These are phyloP conservation scores for Caenorhabditis sinica DNA, from an alignment of 2,888 invertebrate species.

Conservation along the genomic window DNA sequence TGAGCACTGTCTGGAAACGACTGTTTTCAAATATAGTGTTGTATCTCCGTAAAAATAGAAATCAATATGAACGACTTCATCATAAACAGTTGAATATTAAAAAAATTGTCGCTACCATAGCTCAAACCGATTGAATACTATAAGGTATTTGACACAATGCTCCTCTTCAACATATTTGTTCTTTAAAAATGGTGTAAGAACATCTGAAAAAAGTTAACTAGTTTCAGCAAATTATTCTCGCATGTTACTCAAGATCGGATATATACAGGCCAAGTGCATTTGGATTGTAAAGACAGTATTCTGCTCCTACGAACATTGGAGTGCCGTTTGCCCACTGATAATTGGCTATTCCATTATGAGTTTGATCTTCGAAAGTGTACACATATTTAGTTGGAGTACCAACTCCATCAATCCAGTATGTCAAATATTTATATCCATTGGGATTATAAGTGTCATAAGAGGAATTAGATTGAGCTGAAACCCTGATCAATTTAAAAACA, in stretches of 20 bases:
- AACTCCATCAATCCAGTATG: conserved; percentile 13
- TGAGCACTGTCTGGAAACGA: too few species aligned
- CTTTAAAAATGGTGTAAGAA: too few species aligned
- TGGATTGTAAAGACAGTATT: neutral
- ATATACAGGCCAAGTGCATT: neutral
- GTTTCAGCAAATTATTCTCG: neutral
- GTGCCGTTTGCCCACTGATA: neutral
- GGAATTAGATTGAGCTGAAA: neutral
- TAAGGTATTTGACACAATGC: neutral
- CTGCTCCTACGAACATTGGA: neutral
- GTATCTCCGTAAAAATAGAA: too few species aligned
- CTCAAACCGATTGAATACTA: too few species aligned
- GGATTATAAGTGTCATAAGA: neutral
- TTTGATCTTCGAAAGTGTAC: conserved; percentile 16
- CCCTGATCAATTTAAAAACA: neutral
- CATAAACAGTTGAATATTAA: too few species aligned
- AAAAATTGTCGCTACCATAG: too few species aligned
- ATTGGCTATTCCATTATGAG: conserved; percentile 7
- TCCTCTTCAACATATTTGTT: neutral
- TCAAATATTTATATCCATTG: neutral
- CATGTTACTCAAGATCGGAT: neutral
- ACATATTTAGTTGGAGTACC: neutral
- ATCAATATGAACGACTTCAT: too few species aligned
- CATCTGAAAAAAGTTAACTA: neutral
- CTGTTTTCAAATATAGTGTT: too few species aligned